These are phyloP conservation scores for Melanotaenia maccullochi DNA, from an alignment of 2,797 vertebrate species.

Conservation along the genomic window DNA sequence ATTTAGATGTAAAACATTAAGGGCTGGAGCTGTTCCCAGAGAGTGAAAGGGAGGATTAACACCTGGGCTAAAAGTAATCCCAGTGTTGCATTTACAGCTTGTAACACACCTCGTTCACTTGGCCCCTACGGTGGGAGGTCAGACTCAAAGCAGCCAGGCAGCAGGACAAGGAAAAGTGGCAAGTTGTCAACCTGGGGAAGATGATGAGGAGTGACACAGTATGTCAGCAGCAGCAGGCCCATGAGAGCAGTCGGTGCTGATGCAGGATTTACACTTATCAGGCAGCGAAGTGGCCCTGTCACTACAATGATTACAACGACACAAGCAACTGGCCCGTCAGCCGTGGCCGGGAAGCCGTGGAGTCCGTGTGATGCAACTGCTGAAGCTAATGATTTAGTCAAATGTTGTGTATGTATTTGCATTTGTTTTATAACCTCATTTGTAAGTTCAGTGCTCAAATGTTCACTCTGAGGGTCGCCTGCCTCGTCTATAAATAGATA, in stretches of 20 bases:
- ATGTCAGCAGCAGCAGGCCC: constrained; percentile 31
- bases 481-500: background rate
- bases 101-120: constrained; percentile 1
- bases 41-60: constrained; percentile 11
- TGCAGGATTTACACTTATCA: constrained; percentile 63
- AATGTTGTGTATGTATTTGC: background rate
- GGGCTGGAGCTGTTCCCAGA: background rate
- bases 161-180: constrained; percentile 11
- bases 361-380: constrained; percentile 34
- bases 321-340: constrained; percentile 28
- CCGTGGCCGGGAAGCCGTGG: constrained; percentile 1
- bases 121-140: constrained; percentile 19
- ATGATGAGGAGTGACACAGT: constrained; percentile 60
- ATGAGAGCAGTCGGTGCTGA: constrained; percentile 58
- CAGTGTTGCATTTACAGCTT: constrained; percentile 11
- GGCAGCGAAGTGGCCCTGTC: constrained; percentile 47
- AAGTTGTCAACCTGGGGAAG: constrained; percentile 33
- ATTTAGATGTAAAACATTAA: constrained; percentile 2
- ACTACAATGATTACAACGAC: constrained; percentile 46
- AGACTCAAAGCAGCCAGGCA: constrained; percentile 3
- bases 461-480: background rate
- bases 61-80: background rate
- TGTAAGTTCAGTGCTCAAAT: background rate
- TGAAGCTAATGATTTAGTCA: constrained; percentile 24
- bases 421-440: background rate